Percentiles rank a stretch among this genome's conserved stretches.
Evolutionary conservation across 1,140 invertebrate genomes (phyloP).

Genomic region (Frieseomelitta varia): DNA sequence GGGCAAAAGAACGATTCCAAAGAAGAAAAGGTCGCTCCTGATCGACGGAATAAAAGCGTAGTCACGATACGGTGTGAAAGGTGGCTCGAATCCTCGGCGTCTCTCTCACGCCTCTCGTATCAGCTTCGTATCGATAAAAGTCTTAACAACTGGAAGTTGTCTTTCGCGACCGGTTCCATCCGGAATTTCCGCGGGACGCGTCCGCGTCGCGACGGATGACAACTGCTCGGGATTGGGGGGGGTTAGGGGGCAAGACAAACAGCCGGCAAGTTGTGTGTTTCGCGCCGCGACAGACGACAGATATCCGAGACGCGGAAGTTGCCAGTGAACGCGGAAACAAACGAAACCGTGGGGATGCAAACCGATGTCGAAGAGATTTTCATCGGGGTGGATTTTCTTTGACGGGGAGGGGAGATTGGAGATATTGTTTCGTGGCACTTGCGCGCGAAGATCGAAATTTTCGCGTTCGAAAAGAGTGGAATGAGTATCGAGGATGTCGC

Average conservation of each 20-base stretch:
- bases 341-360: not conserved
- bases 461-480: not conserved
- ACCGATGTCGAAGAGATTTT: not conserved
- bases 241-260: not conserved
- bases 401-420: not conserved
- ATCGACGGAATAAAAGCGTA: too few species aligned
- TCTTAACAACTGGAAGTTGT: conserved; percentile 16
- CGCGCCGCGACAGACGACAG: not conserved
- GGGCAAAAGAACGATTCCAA: too few species aligned
- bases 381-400: conserved; percentile 6
- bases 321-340: not conserved
- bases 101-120: not conserved
- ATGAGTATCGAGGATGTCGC: too few species aligned
- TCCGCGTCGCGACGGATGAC: not conserved
- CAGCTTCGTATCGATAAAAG: conserved; percentile 20
- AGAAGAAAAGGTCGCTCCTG: too few species aligned
- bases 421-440: not conserved
- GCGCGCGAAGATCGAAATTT: not conserved
- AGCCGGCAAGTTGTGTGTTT: conserved; percentile 10
- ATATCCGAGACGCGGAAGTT: conserved; percentile 17
- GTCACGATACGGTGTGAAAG: not conserved
- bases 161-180: too few species aligned
- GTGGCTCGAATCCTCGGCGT: not conserved
- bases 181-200: not conserved
- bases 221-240: not conserved